These are phyloP conservation scores for Hypotaenidia philippensis DNA, from an alignment of 2,797 vertebrate genomes.

Conservation along the genomic window DNA sequence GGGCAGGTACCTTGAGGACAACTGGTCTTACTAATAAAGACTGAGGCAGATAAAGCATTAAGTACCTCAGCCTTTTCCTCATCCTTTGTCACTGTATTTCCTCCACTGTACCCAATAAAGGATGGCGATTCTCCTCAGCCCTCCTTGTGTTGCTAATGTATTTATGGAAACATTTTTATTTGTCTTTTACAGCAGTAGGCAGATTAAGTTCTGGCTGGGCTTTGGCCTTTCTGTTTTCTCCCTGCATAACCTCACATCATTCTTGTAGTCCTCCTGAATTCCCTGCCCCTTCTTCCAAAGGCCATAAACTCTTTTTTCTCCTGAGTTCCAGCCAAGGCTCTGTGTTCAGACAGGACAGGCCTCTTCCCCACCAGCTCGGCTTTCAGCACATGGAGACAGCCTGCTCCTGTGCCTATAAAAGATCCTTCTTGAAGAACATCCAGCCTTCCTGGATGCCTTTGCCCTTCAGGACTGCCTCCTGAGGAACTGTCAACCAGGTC, in stretches of 20 bases:
- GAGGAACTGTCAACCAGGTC: not conserved
- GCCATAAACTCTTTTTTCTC: not conserved
- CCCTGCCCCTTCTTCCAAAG: not conserved
- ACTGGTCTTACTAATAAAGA: not conserved
- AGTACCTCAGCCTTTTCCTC: not conserved
- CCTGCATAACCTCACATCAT: not conserved
- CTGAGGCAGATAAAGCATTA: not conserved
- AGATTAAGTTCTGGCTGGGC: not conserved
- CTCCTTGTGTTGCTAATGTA: not conserved
- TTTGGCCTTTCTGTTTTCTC: not conserved
- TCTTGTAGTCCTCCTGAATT: not conserved
- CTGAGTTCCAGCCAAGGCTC: not conserved
- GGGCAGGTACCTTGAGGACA: not conserved
- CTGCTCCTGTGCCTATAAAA: not conserved
- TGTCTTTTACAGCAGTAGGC: not conserved
- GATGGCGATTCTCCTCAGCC: not conserved
- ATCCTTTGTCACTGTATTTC: not conserved
- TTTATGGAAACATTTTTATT: not conserved
- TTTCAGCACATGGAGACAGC: not conserved
- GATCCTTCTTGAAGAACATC: not conserved
- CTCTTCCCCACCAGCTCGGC: accelerated
- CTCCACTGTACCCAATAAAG: not conserved
- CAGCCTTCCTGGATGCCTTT: not conserved
- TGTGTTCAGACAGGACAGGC: not conserved
- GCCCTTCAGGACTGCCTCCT: not conserved